These are phyloP conservation scores for Acomys russatus DNA, from an alignment of 2,797 vertebrate genomes.

Conservation along the genomic window DNA sequence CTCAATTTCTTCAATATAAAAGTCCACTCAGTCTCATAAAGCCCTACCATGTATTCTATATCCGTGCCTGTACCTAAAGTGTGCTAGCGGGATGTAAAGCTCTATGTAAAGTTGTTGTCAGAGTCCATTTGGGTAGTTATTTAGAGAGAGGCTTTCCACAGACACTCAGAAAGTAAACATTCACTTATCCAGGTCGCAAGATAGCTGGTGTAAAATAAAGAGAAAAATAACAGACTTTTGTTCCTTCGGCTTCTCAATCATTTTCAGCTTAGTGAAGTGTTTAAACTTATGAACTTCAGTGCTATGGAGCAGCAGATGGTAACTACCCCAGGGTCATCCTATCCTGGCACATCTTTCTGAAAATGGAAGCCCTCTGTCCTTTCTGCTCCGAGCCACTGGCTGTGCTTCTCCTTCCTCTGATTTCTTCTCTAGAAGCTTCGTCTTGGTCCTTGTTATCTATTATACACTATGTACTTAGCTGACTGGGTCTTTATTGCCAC, in stretches of 20 bases:
- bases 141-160: background rate
- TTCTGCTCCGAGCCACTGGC: background rate
- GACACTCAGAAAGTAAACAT: constrained; percentile 48
- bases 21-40: constrained; percentile 39
- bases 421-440: background rate
- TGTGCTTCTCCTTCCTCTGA: background rate
- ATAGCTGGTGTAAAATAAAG: background rate
- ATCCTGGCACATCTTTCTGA: no score
- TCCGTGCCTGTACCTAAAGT: background rate
- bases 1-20: constrained; percentile 36
- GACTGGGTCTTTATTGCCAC: background rate
- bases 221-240: background rate
- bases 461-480: background rate
- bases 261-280: background rate
- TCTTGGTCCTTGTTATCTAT: background rate
- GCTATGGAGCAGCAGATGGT: background rate
- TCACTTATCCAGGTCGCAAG: constrained; percentile 8
- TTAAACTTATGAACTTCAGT: background rate
- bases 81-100: background rate
- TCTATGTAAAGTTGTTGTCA: background rate
- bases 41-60: background rate
- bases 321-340: background rate
- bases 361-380: background rate
- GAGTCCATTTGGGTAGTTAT: background rate
- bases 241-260: constrained; percentile 45